A percentile compares a stretch with the other conserved stretches of the same genome.
phyloP scores from a whole-genome alignment of 2,113 vertebrate species.

The Tonatia bakeri region DNA sequence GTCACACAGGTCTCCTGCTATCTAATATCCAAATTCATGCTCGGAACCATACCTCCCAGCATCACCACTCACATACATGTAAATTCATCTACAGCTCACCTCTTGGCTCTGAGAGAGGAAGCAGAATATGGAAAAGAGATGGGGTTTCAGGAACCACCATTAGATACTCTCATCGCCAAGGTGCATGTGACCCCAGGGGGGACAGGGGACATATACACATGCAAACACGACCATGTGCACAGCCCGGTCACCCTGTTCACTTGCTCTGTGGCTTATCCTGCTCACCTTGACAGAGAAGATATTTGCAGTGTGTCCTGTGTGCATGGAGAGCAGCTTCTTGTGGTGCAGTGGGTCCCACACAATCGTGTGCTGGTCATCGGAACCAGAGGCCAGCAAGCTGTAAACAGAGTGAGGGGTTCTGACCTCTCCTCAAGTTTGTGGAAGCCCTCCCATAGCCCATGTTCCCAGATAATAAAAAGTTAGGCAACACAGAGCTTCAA shows the following conservation, averaged over 20 bases:
- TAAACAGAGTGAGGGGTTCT: slow-evolving; percentile 43
- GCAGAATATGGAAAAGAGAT: background rate
- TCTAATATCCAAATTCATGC: background rate
- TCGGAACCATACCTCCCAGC: background rate
- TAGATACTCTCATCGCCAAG: background rate
- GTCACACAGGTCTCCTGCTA: background rate
- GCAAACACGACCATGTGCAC: background rate
- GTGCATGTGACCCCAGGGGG: background rate
- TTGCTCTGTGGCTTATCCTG: background rate
- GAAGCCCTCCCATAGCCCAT: background rate
- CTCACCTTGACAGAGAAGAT: slow-evolving; percentile 98
- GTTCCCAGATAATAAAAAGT: background rate
- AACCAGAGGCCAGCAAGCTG: slow-evolving; percentile 96
- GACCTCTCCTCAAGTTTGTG: background rate
- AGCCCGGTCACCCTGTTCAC: background rate
- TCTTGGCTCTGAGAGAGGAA: background rate
- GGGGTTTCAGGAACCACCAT: background rate
- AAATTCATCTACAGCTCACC: background rate
- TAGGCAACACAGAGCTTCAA: background rate
- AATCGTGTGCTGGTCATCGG: slow-evolving; percentile 97
- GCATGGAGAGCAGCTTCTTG: slow-evolving; percentile 98
- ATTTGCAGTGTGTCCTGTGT: slow-evolving; percentile 97
- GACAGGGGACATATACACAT: background rate
- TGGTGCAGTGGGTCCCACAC: slow-evolving; percentile 98
- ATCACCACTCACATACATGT: background rate